Evolutionary conservation across 2,113 vertebrate genomes (phyloP).

Genomic region (Chamaea fasciata): DNA sequence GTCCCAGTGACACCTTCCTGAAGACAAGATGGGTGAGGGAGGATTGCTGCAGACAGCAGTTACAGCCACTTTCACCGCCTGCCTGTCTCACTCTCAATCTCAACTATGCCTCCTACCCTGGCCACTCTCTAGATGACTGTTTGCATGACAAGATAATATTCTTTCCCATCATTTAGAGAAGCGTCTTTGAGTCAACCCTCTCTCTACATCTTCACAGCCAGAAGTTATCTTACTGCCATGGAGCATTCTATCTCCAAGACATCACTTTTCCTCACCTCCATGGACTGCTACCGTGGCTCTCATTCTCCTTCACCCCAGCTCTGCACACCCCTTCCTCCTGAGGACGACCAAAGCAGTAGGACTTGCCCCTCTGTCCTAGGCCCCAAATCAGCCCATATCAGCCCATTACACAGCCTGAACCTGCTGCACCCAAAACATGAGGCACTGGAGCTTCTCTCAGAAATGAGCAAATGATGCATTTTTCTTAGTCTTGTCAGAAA

Average conservation of each 20-base stretch:
- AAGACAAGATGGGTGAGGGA: neutral
- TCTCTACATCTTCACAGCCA: neutral
- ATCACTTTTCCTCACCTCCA: neutral
- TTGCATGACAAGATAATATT: neutral
- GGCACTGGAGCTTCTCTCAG: neutral
- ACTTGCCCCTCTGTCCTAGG: neutral
- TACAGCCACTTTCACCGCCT: neutral
- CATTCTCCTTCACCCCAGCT: neutral
- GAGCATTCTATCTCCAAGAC: neutral
- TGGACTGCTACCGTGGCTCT: neutral
- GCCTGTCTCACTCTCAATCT: neutral
- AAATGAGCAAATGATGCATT: neutral
- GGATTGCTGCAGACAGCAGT: neutral
- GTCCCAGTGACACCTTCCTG: neutral
- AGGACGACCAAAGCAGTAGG: neutral
- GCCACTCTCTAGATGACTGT: neutral
- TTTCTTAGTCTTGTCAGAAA: neutral
- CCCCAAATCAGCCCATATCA: accelerated
- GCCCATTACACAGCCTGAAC: neutral
- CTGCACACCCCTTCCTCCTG: neutral
- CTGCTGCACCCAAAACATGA: neutral
- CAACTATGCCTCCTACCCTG: neutral
- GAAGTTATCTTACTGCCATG: neutral
- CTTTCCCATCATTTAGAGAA: neutral
- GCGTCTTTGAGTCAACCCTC: neutral